phyloP scores from a whole-genome alignment of 2,113 vertebrate genomes.

The Herpailurus yagouaroundi region DNA sequence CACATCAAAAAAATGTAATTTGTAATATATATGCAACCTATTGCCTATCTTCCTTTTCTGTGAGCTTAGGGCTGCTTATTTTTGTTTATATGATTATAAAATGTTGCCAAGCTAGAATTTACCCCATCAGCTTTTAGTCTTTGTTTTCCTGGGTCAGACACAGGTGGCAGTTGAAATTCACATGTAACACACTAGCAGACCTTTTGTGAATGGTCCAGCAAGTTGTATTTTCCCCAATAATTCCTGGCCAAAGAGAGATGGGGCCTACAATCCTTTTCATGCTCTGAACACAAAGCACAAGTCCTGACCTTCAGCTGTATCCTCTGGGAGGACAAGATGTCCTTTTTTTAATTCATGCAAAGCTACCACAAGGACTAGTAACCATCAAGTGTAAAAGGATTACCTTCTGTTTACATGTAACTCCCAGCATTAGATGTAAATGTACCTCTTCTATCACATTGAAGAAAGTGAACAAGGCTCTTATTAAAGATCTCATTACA shows the following conservation, averaged over 20 bases:
- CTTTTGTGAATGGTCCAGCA: not conserved
- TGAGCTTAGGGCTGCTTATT: not conserved
- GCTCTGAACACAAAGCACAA: not conserved
- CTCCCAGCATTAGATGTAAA: not conserved
- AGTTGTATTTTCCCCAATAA: not conserved
- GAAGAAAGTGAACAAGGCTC: not conserved
- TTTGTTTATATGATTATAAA: not conserved
- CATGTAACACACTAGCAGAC: not conserved
- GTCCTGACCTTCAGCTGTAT: not conserved
- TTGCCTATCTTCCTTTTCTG: not conserved
- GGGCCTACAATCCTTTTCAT: not conserved
- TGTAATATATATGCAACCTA: not conserved
- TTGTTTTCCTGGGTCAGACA: not conserved
- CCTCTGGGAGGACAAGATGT: not conserved
- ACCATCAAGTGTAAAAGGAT: not conserved
- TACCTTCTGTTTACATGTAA: not conserved
- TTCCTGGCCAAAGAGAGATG: not conserved
- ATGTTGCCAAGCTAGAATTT: not conserved
- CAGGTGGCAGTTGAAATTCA: not conserved
- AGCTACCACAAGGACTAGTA: not conserved
- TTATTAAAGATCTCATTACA: not conserved
- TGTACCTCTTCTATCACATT: not conserved
- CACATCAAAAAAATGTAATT: not conserved
- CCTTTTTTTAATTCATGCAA: not conserved
- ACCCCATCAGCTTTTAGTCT: not conserved